Percentiles rank a stretch among this genome's conserved stretches.
phyloP scores from a whole-genome alignment of 2,113 vertebrate species.

The Axis porcinus region DNA sequence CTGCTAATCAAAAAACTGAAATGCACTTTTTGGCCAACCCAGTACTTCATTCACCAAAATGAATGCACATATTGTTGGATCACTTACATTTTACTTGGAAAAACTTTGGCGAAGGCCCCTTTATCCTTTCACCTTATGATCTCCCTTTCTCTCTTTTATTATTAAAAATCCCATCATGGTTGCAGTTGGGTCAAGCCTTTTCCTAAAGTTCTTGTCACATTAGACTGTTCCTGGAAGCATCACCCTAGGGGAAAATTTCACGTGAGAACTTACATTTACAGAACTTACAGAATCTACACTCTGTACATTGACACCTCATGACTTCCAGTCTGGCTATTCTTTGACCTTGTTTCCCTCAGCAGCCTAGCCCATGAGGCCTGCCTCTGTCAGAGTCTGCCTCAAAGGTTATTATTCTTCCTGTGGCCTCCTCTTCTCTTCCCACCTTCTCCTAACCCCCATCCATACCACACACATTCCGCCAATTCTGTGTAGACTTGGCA shows the following conservation, averaged over 20 bases:
- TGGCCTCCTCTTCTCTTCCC: conserved; percentile 36
- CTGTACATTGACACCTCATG: neutral
- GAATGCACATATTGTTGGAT: neutral
- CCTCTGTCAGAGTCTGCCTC: conserved; percentile 33
- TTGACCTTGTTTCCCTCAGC: neutral
- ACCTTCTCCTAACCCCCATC: conserved; percentile 15
- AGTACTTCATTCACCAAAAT: neutral
- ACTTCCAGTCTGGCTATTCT: neutral
- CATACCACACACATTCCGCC: conserved; percentile 64
- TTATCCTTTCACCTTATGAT: neutral
- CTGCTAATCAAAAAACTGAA: neutral
- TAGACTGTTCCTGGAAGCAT: neutral
- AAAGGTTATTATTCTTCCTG: conserved; percentile 53
- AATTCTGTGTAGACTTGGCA: conserved; percentile 68
- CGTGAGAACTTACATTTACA: neutral
- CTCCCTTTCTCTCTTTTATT: neutral
- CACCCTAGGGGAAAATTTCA: neutral
- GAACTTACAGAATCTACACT: neutral
- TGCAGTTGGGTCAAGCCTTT: conserved; percentile 15
- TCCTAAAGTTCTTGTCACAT: conserved; percentile 29
- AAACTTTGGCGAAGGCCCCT: neutral
- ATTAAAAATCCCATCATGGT: neutral
- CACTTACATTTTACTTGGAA: neutral
- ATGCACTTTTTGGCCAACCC: neutral
- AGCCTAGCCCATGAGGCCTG: neutral